phyloP scores from a whole-genome alignment of 2,113 vertebrate species.

The Oncorhynchus masou region DNA sequence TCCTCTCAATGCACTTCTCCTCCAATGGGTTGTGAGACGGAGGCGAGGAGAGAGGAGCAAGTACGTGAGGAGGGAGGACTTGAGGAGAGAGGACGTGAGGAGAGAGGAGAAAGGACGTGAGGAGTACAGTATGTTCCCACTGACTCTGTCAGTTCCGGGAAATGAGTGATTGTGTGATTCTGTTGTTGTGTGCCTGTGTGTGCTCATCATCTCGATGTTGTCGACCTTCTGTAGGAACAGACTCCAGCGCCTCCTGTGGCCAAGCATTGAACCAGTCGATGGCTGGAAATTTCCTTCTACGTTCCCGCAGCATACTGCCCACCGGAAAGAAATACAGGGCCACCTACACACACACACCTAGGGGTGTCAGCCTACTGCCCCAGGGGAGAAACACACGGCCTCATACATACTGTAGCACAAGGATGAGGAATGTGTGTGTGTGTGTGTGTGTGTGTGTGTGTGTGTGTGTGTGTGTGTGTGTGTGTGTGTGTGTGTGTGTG shows the following conservation, averaged over 20 bases:
- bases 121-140: too few species aligned
- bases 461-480: background rate
- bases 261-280: constrained; percentile 95
- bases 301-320: constrained; percentile 79
- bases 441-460: too few species aligned
- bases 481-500: background rate
- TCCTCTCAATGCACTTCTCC: background rate
- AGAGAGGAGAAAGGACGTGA: too few species aligned
- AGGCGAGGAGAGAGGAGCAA: too few species aligned
- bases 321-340: constrained; percentile 90
- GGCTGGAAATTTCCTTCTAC: constrained; percentile 87
- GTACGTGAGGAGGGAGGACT: too few species aligned
- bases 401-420: background rate
- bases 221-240: constrained; percentile 82
- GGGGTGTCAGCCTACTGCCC: background rate
- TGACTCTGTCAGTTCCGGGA: too few species aligned
- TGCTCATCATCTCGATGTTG: constrained; percentile 74
- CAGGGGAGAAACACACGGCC: background rate
- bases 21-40: too few species aligned
- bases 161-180: too few species aligned
- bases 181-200: too few species aligned
- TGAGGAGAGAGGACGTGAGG: too few species aligned
- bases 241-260: constrained; percentile 89
- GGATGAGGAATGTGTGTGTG: background rate
- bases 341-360: constrained; percentile 69